Evolutionary conservation across 1,140 invertebrate species (phyloP).

Genomic region (Sipha flava): DNA sequence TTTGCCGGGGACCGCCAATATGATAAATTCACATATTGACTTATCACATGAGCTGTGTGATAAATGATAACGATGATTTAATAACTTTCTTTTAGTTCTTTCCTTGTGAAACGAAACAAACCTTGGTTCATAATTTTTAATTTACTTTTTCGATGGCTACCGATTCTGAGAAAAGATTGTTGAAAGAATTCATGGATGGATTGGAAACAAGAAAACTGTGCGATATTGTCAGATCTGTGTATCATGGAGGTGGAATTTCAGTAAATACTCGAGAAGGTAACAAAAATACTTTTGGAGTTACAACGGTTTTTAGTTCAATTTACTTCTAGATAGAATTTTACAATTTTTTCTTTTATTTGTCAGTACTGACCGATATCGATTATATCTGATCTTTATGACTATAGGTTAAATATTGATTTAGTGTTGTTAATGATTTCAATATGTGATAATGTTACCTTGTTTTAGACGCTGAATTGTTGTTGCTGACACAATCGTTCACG

Average conservation of each 20-base stretch:
- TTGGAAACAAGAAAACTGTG: neutral
- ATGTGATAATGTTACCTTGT: neutral
- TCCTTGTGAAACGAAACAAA: too few species aligned
- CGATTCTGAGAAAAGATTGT: neutral
- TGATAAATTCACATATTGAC: too few species aligned
- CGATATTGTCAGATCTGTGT: neutral
- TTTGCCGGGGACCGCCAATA: too few species aligned
- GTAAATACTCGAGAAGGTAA: neutral
- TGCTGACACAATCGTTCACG: neutral
- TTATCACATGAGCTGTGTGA: too few species aligned
- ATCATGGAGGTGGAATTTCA: neutral
- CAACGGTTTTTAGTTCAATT: neutral
- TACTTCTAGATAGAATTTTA: neutral
- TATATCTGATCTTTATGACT: neutral
- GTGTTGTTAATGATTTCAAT: too few species aligned
- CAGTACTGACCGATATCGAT: too few species aligned
- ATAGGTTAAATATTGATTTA: neutral
- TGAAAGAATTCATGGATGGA: neutral
- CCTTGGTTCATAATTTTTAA: too few species aligned
- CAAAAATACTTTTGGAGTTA: neutral
- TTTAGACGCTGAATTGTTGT: conserved; percentile 10
- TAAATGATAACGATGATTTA: too few species aligned
- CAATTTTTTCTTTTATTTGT: neutral
- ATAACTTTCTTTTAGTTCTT: too few species aligned
- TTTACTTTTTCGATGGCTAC: neutral